Evolutionary conservation across 2,888 invertebrate genomes (phyloP).

Genomic region (Cataglyphis livida): DNA sequence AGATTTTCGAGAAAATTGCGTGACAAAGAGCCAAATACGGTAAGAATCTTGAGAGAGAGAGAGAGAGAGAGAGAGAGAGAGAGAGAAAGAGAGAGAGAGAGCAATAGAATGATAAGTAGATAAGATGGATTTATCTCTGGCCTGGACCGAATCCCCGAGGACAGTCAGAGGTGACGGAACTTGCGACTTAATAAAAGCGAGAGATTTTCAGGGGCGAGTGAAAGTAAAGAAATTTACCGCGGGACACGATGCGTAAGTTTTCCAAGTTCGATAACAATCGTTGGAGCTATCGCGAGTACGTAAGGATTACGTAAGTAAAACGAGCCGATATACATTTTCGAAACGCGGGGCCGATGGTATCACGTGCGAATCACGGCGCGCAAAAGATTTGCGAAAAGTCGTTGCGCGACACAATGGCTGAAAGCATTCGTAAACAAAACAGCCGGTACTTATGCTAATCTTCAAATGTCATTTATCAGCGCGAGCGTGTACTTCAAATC

Average conservation of each 20-base stretch:
- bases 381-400: constrained; percentile 6
- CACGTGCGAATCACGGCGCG: not conserved
- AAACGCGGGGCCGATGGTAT: constrained; percentile 17
- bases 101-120: not conserved
- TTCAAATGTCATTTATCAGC: not conserved
- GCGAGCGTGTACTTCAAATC: not conserved
- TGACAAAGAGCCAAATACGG: not conserved
- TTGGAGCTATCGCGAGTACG: constrained; percentile 4
- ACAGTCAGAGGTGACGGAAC: not conserved
- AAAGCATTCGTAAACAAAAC: not conserved
- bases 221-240: constrained; percentile 7
- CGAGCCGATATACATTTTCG: constrained; percentile 18
- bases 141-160: not conserved
- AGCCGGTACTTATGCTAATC: not conserved
- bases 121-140: not conserved
- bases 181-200: not conserved
- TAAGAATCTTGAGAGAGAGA: not conserved
- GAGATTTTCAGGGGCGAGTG: constrained; percentile 10
- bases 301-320: constrained; percentile 29
- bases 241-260: not conserved
- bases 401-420: not conserved
- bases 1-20: not conserved
- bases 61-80: not conserved
- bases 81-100: not conserved
- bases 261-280: constrained; percentile 27